Conservation (phyloP, 2,888 invertebrate genomes). For the Stegophylla sp. region DNA sequence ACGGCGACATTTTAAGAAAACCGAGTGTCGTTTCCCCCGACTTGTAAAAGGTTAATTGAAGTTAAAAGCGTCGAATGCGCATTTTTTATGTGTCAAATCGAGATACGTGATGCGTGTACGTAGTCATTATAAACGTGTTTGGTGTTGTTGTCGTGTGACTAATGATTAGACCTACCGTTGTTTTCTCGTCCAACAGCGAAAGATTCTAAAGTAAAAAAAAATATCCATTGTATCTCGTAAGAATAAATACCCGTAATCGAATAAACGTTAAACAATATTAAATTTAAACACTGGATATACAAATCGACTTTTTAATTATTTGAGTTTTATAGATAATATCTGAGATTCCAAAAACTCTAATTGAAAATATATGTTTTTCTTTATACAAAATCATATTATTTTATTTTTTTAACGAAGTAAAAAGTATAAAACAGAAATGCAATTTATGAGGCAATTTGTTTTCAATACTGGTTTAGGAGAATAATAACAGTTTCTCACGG, state of each 20-base stretch:
- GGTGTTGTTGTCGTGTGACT: neutral
- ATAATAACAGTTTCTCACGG: constrained; percentile 29
- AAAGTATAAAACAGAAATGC: neutral
- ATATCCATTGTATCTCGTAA: too few relatives aligned
- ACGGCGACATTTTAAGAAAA: constrained; percentile 15
- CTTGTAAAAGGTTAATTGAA: constrained; percentile 34
- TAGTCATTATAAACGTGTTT: neutral
- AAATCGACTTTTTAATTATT: neutral
- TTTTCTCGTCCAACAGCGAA: neutral
- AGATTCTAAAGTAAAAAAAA: neutral
- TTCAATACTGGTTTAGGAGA: neutral
- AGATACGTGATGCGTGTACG: too few relatives aligned
- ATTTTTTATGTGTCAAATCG: constrained; percentile 9
- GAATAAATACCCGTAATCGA: too few relatives aligned
- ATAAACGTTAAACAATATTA: too few relatives aligned
- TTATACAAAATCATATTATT: neutral
- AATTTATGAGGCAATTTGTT: constrained; percentile 8
- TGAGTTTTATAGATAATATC: neutral
- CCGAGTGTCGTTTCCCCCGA: constrained; percentile 25
- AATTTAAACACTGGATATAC: too few relatives aligned
- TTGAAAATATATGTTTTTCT: neutral
- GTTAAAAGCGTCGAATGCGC: constrained; percentile 6
- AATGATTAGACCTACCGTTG: constrained; percentile 6
- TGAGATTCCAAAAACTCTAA: too few relatives aligned
- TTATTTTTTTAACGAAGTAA: neutral